Conservation (phyloP, 2,113 vertebrate genomes). For the Anser cygnoides region DNA sequence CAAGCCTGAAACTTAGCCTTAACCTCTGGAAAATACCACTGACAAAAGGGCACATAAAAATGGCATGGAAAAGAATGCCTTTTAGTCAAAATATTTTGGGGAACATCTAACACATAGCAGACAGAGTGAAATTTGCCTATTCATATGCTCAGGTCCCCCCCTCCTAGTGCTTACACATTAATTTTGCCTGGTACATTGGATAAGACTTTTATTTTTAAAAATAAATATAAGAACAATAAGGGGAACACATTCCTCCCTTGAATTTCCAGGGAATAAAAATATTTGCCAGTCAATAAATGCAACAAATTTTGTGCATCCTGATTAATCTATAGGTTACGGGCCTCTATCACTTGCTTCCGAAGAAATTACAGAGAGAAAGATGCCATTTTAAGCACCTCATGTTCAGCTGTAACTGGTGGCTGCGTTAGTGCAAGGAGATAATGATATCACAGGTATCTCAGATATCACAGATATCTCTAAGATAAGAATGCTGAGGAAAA, state of each 20-base stretch:
- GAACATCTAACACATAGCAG: not conserved
- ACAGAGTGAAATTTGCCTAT: not conserved
- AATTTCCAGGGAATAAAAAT: not conserved
- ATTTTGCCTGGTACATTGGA: not conserved
- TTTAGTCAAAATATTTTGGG: not conserved
- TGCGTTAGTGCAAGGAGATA: not conserved
- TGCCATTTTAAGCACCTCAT: not conserved
- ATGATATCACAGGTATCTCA: not conserved
- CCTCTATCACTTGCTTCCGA: not conserved
- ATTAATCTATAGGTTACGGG: not conserved
- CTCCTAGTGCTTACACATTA: not conserved
- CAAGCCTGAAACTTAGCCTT: not conserved
- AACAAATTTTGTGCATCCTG: not conserved
- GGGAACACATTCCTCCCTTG: not conserved
- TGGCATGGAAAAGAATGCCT: not conserved
- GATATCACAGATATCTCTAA: not conserved
- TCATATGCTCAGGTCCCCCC: not conserved
- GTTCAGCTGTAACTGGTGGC: not conserved
- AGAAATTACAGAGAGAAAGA: not conserved
- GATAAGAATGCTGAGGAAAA: not conserved
- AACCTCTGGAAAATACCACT: not conserved
- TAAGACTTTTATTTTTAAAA: not conserved
- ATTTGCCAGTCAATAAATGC: not conserved
- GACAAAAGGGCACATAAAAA: not conserved
- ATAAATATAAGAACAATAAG: not conserved